A percentile compares a stretch with the other conserved stretches of the same genome.
These are phyloP conservation scores for Mormyrus lacerda DNA, from an alignment of 2,113 vertebrate species.

Conservation along the genomic window DNA sequence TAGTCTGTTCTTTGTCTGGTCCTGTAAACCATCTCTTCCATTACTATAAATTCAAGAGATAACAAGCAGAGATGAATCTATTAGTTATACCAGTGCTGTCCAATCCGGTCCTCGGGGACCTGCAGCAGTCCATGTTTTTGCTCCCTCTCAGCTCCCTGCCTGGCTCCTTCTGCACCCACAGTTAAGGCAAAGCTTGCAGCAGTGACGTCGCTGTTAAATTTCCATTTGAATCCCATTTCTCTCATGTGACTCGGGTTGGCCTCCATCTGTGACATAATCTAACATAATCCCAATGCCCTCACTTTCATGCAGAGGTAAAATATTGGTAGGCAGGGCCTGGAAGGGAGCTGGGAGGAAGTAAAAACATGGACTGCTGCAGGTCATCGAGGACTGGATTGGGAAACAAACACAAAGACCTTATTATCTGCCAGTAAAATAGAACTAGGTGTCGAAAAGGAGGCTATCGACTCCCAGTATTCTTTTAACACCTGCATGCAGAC, in stretches of 20 bases:
- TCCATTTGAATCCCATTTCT: background rate
- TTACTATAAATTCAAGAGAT: constrained; percentile 10
- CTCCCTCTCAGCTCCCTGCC: background rate
- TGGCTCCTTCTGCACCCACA: background rate
- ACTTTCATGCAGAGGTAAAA: background rate
- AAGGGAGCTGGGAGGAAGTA: background rate
- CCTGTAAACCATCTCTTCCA: background rate
- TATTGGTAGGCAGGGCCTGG: background rate
- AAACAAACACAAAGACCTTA: constrained; percentile 4
- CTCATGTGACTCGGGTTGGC: background rate
- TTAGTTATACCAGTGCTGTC: background rate
- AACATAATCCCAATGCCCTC: background rate
- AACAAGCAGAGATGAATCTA: background rate
- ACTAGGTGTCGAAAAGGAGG: background rate
- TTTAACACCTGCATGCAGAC: background rate
- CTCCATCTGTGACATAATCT: background rate
- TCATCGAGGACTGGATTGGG: background rate
- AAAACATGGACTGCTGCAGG: background rate
- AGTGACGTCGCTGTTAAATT: background rate
- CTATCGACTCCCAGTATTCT: background rate
- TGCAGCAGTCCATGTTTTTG: background rate
- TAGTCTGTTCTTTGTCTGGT: background rate
- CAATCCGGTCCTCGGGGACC: background rate
- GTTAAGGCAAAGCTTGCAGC: background rate
- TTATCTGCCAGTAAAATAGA: background rate